phyloP scores from a whole-genome alignment of 2,888 invertebrate species.

The Thecophora atra region DNA sequence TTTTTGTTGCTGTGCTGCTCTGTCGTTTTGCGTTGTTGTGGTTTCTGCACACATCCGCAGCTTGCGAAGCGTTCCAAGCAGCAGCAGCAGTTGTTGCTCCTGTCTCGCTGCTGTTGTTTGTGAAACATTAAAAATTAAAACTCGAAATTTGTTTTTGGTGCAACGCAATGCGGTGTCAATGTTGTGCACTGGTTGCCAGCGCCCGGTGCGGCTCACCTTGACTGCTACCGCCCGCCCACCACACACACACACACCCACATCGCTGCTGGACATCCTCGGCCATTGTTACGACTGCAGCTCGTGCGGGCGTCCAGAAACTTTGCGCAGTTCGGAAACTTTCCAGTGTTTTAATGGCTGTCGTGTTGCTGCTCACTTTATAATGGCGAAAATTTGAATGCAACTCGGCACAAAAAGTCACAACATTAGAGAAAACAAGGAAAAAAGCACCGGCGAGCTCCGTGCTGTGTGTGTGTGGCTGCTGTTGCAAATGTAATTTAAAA shows the following conservation, averaged over 20 bases:
- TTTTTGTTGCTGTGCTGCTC: not conserved
- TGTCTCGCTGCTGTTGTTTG: not conserved
- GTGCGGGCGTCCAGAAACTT: not conserved
- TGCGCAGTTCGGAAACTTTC: not conserved
- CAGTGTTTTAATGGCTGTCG: not conserved
- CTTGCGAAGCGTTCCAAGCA: conserved; percentile 1
- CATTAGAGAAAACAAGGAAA: not conserved
- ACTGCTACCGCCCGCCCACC: not conserved
- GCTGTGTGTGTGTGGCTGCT: not conserved
- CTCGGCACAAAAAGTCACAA: not conserved
- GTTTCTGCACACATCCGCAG: conserved; percentile 12
- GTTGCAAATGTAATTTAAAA: conserved; percentile 24
- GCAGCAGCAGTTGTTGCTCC: not conserved
- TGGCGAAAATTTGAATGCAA: conserved; percentile 25
- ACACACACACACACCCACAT: conserved; percentile 2
- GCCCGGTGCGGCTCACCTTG: not conserved
- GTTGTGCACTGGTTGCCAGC: not conserved
- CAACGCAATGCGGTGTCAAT: conserved; percentile 26
- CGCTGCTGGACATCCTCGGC: not conserved
- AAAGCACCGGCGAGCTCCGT: not conserved
- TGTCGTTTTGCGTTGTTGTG: conserved; percentile 2
- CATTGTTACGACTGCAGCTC: not conserved
- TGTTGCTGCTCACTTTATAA: conserved; percentile 23
- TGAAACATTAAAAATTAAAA: conserved; percentile 24
- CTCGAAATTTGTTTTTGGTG: conserved; percentile 20